Evolutionary conservation across 2,797 vertebrate species (phyloP), one percentile per base, ranked within the genome.

Genomic region (Thalassophryne amazonica): DNA sequence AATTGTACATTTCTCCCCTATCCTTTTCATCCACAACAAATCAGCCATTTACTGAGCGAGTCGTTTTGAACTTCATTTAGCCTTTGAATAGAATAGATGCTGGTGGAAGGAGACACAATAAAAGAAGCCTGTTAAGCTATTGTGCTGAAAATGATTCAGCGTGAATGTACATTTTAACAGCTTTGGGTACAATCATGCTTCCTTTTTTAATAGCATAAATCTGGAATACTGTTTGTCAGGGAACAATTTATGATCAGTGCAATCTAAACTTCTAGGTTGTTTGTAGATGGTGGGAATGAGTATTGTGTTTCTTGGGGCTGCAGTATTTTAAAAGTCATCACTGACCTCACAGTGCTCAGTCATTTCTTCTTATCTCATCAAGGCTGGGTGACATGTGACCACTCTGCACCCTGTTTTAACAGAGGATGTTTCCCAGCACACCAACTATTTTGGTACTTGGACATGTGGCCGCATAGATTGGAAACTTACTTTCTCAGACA

Each of bases 331-430:
- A n/a, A n/a, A n/a, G n/a, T n/a, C n/a, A n/a, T n/a, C n/a, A n/a
- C 19, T 48, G 56, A 55, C 31, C 65, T 38, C n/a, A 33, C 17
- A 19, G n/a, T 19, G 25, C 31, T n/a, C n/a, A n/a, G n/a, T 69
- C 29, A 70, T 81, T 78, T 65, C 58, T 80, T 54, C 51, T 69
- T 39, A 75, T 88, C 87, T 81, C 58, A 79, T 84, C 75, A 81
- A 46, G 22, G 15, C n/a, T n/a, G n/a, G n/a, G n/a, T n/a, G n/a
- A n/a, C n/a, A n/a, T n/a, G n/a, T n/a, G n/a, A n/a, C n/a, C n/a
- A n/a, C n/a, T n/a, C n/a, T n/a, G n/a, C n/a, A n/a, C n/a, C n/a
- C n/a, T n/a, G n/a, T n/a, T n/a, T n/a, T n/a, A n/a, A n/a, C n/a
- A n/a, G n/a, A n/a, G n/a, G n/a, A n/a, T n/a, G n/a, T n/a, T n/a